A percentile compares a stretch with the other conserved stretches of the same genome.
phyloP scores from a whole-genome alignment of 2,888 invertebrate genomes.

The Aquatica leii region DNA sequence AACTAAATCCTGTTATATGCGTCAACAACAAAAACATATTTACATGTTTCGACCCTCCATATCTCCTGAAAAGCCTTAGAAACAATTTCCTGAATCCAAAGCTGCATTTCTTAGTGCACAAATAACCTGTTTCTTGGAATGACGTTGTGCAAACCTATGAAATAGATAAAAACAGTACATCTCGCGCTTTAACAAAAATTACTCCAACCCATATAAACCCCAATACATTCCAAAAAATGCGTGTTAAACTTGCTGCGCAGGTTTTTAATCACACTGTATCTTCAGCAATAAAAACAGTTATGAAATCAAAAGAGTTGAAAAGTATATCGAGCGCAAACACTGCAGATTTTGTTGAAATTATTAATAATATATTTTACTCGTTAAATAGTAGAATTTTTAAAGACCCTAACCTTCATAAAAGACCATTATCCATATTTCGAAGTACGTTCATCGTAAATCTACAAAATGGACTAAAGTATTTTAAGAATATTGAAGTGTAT shows the following conservation, averaged over 20 bases:
- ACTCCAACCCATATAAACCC: slow-evolving; percentile 24
- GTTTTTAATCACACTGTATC: slow-evolving; percentile 24
- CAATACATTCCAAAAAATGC: slow-evolving; percentile 29
- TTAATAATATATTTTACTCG: slow-evolving; percentile 23
- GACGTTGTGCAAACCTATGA: slow-evolving; percentile 25
- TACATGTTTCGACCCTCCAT: slow-evolving; percentile 31
- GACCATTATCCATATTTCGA: slow-evolving; percentile 9
- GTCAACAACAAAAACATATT: slow-evolving; percentile 19
- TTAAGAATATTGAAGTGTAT: slow-evolving; percentile 32
- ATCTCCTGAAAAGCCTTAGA: slow-evolving; percentile 28
- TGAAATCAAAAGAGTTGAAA: not conserved
- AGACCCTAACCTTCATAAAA: slow-evolving; percentile 16
- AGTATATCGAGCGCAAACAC: slow-evolving; percentile 7
- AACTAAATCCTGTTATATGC: slow-evolving; percentile 21
- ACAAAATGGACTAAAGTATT: not conserved
- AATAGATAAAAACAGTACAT: slow-evolving; percentile 17
- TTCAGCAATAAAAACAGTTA: slow-evolving; percentile 16
- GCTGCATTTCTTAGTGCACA: slow-evolving; percentile 8
- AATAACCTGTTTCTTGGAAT: slow-evolving; percentile 20
- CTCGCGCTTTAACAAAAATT: slow-evolving; percentile 17
- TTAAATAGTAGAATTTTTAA: slow-evolving; percentile 2
- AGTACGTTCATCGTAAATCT: slow-evolving; percentile 41
- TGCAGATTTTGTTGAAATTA: slow-evolving; percentile 12
- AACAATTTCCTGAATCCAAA: slow-evolving; percentile 27
- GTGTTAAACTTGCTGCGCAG: slow-evolving; percentile 27